phyloP scores from a whole-genome alignment of 2,113 vertebrate genomes.

The Platichthys flesus region DNA sequence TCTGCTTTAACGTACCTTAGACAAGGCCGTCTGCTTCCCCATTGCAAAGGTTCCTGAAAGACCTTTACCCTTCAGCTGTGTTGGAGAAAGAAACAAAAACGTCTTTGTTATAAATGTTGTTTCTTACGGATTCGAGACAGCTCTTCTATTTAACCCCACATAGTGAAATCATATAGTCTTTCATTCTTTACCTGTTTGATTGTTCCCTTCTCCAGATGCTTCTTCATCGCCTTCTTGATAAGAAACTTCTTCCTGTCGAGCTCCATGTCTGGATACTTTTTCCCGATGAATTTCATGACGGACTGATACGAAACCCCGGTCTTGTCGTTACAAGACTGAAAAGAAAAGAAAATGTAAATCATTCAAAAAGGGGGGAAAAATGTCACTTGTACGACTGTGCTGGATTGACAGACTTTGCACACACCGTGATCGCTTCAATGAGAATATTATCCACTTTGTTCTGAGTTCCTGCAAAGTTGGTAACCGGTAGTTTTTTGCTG shows the following conservation, averaged over 20 bases:
- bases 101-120: too few species aligned
- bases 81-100: neutral
- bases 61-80: constrained; percentile 93
- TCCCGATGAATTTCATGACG: constrained; percentile 92
- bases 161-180: too few species aligned
- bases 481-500: constrained; percentile 88
- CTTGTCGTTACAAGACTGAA: constrained; percentile 90
- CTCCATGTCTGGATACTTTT: constrained; percentile 94
- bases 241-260: constrained; percentile 93
- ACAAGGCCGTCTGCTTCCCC: constrained; percentile 86
- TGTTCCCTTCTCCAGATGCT: constrained; percentile 91
- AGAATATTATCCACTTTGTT: constrained; percentile 94
- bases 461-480: constrained; percentile 90
- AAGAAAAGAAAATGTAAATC: constrained; percentile 7
- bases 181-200: constrained; percentile 88
- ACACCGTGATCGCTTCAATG: constrained; percentile 92
- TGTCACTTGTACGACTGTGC: neutral
- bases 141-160: neutral
- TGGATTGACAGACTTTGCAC: constrained; percentile 9
- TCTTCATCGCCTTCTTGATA: constrained; percentile 93
- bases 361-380: neutral
- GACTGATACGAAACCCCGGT: constrained; percentile 90
- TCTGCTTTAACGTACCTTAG: constrained; percentile 81
- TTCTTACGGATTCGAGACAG: neutral
- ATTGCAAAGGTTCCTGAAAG: constrained; percentile 95